phyloP scores from a whole-genome alignment of 2,113 vertebrate genomes.

The Neolamprologus variostigma region DNA sequence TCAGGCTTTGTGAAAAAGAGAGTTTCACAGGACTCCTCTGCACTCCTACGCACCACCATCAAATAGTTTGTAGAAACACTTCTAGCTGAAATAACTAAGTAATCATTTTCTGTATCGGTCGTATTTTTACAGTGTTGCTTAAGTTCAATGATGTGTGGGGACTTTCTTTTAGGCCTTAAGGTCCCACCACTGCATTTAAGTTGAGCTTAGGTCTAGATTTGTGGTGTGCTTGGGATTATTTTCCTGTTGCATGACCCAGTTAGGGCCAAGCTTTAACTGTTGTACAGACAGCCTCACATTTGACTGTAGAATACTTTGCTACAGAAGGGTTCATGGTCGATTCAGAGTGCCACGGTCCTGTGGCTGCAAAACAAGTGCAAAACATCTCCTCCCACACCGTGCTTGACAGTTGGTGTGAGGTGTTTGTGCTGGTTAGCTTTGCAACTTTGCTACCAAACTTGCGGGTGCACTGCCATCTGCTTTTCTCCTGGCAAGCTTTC shows the following conservation, averaged over 20 bases:
- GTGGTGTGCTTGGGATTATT: background rate
- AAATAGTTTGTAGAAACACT: background rate
- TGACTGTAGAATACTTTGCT: background rate
- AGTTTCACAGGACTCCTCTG: background rate
- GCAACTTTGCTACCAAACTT: background rate
- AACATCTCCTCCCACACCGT: background rate
- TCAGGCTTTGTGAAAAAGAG: background rate
- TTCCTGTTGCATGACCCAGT: background rate
- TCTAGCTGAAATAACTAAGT: background rate
- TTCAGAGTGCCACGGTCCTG: background rate
- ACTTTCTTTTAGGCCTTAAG: background rate
- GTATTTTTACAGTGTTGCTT: background rate
- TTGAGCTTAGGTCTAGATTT: background rate
- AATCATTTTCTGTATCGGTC: rapidly evolving
- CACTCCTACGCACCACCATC: background rate
- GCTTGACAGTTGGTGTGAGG: background rate
- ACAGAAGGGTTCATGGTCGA: rapidly evolving
- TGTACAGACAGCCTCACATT: background rate
- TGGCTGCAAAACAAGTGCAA: background rate
- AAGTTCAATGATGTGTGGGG: background rate
- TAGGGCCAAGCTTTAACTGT: background rate
- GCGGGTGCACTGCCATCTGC: rapidly evolving
- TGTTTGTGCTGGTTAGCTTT: background rate
- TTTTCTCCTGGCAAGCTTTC: background rate
- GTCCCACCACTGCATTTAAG: background rate